Evolutionary conservation across 2,113 vertebrate species (phyloP), one percentile per base, ranked within the genome.

Genomic region (Psephotus haematonotus): DNA sequence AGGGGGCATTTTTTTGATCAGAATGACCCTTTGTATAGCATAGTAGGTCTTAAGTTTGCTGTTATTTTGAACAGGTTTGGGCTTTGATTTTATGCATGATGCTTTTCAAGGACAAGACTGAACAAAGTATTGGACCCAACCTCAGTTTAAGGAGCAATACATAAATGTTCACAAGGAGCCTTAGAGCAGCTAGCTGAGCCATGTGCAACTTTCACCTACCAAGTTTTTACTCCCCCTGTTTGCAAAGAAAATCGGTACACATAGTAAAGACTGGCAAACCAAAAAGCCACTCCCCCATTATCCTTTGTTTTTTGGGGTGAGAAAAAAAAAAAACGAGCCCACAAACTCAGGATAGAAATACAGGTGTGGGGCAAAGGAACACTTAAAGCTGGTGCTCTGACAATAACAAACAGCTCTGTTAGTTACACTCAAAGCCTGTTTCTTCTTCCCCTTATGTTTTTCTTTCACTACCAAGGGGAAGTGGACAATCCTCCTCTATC

Each of bases 201-300:
- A 13, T 1, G 2, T 23, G 28, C 9, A 82, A 68, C 52, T 79
- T 71, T 24, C 25, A 81, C 7, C 27, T 17, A 46, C 17, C 28
- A 47, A 37, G 44, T 27, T 39, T 68, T 57, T 13, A 60, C 12
- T 64, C 11, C 4, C 6, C 46, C 18, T 0, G 0, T 88, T 76
- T 52, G 29, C 82, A 64, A 82, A 71, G 53, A 20, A 23, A 46
- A 6, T 13, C 43, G 25, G 52, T 55, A 85, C 71, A 64, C 5
- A 46, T 9, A 68, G n/a, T 9, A 25, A 55, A n/a, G 25, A 60
- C 5, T 3, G 8, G 4, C 20, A 47, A 52, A 65, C 5, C 31
- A 60, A 55, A 81, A 69, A 82, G 57, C 8, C n/a, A 22, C 7
- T 0, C 31, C 17, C 16, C 13, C 18, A 53, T 19, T 7, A 68